Evolutionary conservation across 2,113 vertebrate genomes (phyloP), one percentile per base, ranked within the genome.

Genomic region (Planiliza haematocheilus): DNA sequence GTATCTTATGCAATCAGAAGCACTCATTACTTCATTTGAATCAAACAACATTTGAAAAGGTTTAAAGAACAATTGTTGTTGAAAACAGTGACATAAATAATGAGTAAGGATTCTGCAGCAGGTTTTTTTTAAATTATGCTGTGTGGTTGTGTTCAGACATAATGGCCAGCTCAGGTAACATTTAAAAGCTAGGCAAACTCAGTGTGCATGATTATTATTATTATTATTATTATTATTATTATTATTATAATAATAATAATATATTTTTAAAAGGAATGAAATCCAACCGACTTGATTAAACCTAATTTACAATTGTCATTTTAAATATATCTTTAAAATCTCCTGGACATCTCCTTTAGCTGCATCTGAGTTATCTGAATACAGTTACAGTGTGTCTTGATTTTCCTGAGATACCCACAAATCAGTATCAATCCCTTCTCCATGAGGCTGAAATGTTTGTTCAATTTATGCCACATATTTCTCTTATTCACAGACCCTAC

Each of bases 71-170:
- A 57, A 51, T 66, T 50, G 51, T 71, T 77, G 21, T 18, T 4
- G 10, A 46, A 71, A 71, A 72, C 56, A 64, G 46, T 77, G 74
- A 67, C 51, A 51, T 67, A 57, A 81, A 77, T 86, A 82, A 77
- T 76, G 43, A 80, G 64, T 7, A 46, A 48, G 43, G 46, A n/a
- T 39, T 50, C 55, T 30, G 58, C 56, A 70, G 42, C 4, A 55
- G 53, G 8, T 41, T 16, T 45, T 61, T 41, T 77, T 30, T 30
- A 30, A 30, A 30, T 3, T 3, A 30, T 30, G 8, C 16, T 30
- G 37, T 49, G 49, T 61, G 9, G 57, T 41, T 50, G 13, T 37
- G 41, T 66, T 66, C 8, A n/a, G 48, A 66, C 20, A 52, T 17
- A 20, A 36, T 53, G n/a, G 18, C 39, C 7, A 38, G 1, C 30